Conservation (phyloP, 1,140 invertebrate genomes). For the Pachypeltis micranthus region DNA sequence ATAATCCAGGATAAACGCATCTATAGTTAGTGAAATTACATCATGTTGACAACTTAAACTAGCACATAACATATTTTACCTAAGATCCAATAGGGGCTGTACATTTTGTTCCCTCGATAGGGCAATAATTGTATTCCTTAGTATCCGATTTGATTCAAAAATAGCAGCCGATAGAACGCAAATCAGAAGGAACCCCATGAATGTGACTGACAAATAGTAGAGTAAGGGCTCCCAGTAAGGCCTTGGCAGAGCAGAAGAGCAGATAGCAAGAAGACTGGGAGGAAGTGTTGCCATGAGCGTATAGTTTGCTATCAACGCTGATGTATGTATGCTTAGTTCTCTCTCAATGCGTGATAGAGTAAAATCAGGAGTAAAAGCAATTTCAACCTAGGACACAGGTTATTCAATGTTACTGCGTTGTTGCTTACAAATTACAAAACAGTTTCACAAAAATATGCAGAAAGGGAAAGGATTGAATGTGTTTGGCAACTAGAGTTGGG, state of each 20-base stretch:
- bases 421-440: too few species aligned
- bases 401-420: not conserved
- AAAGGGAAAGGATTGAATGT: not conserved
- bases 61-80: constrained; percentile 34
- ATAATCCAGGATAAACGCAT: constrained; percentile 20
- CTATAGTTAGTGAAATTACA: too few species aligned
- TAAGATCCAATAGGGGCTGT: constrained; percentile 47
- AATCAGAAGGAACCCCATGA: constrained; percentile 51
- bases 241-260: constrained; percentile 55
- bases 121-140: constrained; percentile 41
- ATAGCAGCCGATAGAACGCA: constrained; percentile 56
- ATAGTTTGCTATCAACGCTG: constrained; percentile 54
- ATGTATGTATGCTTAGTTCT: constrained; percentile 45
- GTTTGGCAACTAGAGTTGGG: too few species aligned
- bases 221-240: constrained; percentile 69
- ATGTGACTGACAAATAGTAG: constrained; percentile 50
- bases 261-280: constrained; percentile 56
- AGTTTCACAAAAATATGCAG: constrained; percentile 5
- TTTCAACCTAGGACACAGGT: constrained; percentile 48
- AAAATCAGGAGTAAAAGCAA: constrained; percentile 88
- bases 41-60: constrained; percentile 23
- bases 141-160: constrained; percentile 60
- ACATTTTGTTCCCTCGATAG: constrained; percentile 38
- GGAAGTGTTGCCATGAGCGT: constrained; percentile 71
- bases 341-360: constrained; percentile 68